Conservation (phyloP, 1,140 invertebrate species). For the Drosophila repleta region DNA sequence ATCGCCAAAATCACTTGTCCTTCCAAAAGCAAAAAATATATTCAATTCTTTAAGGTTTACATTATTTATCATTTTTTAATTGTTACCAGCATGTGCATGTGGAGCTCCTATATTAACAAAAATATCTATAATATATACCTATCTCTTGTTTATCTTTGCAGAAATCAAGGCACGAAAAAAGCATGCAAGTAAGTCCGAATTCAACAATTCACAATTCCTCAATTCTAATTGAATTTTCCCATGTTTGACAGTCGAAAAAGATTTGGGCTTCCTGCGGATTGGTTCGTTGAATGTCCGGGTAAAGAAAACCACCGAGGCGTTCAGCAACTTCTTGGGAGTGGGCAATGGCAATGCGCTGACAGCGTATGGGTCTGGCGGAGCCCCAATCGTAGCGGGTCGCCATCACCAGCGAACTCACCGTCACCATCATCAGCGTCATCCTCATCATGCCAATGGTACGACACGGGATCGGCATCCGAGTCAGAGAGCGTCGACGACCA, state of each 20-base stretch:
- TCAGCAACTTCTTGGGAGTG: constrained; percentile 93
- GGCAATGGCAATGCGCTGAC: constrained; percentile 85
- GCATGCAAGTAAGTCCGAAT: constrained; percentile 86
- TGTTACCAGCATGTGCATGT: constrained; percentile 19
- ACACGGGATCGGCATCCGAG: constrained; percentile 75
- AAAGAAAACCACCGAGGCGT: constrained; percentile 95
- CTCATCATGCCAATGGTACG: constrained; percentile 77
- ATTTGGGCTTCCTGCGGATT: constrained; percentile 94
- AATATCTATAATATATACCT: constrained; percentile 1
- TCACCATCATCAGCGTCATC: constrained; percentile 83
- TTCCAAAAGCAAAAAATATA: constrained; percentile 12
- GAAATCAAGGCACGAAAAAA: constrained; percentile 90
- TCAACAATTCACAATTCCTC: not conserved
- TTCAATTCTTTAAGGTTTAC: constrained; percentile 4
- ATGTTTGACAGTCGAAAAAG: constrained; percentile 88
- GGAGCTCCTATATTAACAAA: not conserved
- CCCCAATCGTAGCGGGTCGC: constrained; percentile 54
- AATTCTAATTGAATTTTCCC: constrained; percentile 28
- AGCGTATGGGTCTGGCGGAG: constrained; percentile 50
- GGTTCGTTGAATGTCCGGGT: constrained; percentile 95
- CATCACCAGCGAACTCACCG: constrained; percentile 83
- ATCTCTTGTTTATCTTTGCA: constrained; percentile 84
- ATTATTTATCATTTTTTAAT: constrained; percentile 56
- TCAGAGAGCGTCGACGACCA: constrained; percentile 68
- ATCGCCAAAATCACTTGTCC: constrained; percentile 38